Conservation (phyloP, 2,113 vertebrate species). For the Irena cyanogastra region DNA sequence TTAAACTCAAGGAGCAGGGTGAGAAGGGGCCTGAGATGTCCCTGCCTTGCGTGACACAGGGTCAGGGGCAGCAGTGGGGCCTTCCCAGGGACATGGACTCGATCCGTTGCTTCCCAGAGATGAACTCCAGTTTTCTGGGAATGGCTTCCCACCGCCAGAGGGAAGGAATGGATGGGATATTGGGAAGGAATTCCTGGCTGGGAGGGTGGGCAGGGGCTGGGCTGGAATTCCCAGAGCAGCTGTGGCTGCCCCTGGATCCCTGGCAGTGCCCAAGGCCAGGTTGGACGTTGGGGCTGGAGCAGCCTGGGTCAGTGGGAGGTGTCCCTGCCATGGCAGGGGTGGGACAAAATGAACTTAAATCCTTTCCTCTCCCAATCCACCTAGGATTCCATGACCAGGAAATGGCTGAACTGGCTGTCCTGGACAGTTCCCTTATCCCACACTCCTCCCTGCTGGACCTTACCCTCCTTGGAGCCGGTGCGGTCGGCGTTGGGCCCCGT, state of each 20-base stretch:
- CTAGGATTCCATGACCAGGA: neutral
- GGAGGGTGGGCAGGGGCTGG: neutral
- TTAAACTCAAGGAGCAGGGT: no score
- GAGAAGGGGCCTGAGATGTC: neutral
- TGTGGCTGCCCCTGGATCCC: neutral
- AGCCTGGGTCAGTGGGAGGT: neutral
- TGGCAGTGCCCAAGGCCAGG: neutral
- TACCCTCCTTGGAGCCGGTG: slow-evolving; percentile 92
- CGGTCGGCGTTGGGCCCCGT: slow-evolving; percentile 91
- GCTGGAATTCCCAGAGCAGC: neutral
- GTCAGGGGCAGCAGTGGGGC: neutral
- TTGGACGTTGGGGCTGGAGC: fast-evolving
- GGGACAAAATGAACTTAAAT: fast-evolving
- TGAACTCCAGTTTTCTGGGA: neutral
- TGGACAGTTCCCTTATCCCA: fast-evolving
- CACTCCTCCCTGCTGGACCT: fast-evolving
- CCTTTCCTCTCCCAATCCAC: neutral
- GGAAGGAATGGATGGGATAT: fast-evolving
- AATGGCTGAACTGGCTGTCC: fast-evolving
- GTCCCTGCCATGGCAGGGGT: neutral
- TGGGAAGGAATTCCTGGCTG: neutral
- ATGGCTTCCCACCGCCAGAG: neutral
- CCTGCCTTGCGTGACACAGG: neutral
- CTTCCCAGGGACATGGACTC: neutral
- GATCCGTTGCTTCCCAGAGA: neutral